phyloP scores from a whole-genome alignment of 2,113 vertebrate species.

The Megalops atlanticus region DNA sequence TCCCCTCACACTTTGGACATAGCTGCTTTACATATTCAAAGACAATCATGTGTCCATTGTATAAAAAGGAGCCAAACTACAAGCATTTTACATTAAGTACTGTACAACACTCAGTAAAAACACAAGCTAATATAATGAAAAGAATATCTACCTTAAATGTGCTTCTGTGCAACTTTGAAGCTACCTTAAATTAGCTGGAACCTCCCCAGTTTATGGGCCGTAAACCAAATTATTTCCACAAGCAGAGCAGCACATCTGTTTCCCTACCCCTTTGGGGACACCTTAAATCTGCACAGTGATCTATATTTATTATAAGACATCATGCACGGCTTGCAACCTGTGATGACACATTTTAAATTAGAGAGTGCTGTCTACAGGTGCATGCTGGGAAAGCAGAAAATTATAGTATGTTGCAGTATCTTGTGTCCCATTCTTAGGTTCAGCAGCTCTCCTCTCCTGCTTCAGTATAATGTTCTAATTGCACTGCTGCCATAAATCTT shows the following conservation, averaged over 20 bases:
- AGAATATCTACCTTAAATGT: neutral
- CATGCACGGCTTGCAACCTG: neutral
- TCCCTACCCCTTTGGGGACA: neutral
- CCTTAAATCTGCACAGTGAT: neutral
- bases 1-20: neutral
- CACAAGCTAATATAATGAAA: neutral
- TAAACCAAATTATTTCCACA: neutral
- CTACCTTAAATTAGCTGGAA: neutral
- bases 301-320: neutral
- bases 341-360: neutral
- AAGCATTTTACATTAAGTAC: neutral
- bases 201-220: neutral
- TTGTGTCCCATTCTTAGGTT: neutral
- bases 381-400: neutral
- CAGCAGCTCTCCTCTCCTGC: neutral
- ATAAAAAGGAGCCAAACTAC: neutral
- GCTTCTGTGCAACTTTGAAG: neutral
- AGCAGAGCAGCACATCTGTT: neutral
- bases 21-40: neutral
- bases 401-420: neutral
- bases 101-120: neutral
- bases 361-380: neutral
- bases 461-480: no score
- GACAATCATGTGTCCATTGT: no score
- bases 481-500: no score